Evolutionary conservation across 2,113 vertebrate genomes (phyloP), one percentile per base, ranked within the genome.

Genomic region (Bostrychus sinensis): DNA sequence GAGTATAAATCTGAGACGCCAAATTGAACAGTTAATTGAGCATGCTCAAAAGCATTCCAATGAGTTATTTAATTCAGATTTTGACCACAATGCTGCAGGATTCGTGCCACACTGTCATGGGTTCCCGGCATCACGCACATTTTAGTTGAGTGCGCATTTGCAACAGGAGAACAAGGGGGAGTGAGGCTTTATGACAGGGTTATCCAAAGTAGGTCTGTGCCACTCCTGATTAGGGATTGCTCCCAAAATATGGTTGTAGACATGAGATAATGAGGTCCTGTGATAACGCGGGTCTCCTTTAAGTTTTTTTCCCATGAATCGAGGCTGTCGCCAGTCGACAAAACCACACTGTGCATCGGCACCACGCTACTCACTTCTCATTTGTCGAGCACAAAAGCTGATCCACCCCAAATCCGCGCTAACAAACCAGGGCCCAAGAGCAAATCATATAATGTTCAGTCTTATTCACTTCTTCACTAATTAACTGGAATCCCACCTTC

Each of bases 331-430:
- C 94, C 94, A 93, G 90, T 88, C 88, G 90, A 91, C 92, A 94
- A 92, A 93, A 90, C 88, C 85, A 89, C 92, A 92, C 94, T 94
- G 94, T 94, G 93, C 88, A 82, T 86, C 88, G 89, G 92, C 93
- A 94, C 93, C 92, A 88, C 91, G 92, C 93, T 93, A 93, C 92
- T 95, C 95, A 92, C 90, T 94, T 93, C 94, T 95, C 92, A 93
- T 95, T 96, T 94, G 91, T 86, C 81, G 81, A 51, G 57, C 92
- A 96, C 94, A 96, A 98, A 97, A 94, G 94, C 92, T 94, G 95
- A 95, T 94, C 91, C 90, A 87, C 61, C 84, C 78, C 88, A 94
- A 94, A 94, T 94, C 93, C 92, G 88, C 90, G 74, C 92, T 93
- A 94, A 94, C 93, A 94, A 94, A 93, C 92, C 61, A 66, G 88